Conservation (phyloP, 2,888 invertebrate genomes). For the Melieria crassipennis region DNA sequence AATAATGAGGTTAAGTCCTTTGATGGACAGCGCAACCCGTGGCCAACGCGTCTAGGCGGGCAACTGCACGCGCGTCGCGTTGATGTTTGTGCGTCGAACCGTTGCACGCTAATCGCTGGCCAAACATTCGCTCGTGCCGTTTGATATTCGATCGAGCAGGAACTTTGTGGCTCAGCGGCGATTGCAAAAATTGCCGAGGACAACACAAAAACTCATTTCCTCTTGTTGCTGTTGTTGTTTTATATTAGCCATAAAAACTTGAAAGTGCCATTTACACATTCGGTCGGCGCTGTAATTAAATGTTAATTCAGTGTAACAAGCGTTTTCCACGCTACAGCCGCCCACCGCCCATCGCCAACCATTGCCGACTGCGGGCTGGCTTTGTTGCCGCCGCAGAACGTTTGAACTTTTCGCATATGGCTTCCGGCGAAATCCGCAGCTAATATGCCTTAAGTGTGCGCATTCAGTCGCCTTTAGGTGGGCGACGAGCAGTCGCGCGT, state of each 20-base stretch:
- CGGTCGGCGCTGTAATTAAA: constrained; percentile 43
- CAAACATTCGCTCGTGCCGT: constrained; percentile 1
- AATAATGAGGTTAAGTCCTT: constrained; percentile 14
- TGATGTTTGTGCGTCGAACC: neutral
- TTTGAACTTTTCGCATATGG: constrained; percentile 17
- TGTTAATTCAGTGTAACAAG: constrained; percentile 47
- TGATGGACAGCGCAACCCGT: constrained; percentile 1
- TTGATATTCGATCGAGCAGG: constrained; percentile 18
- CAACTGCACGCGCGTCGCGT: neutral
- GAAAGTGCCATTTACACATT: constrained; percentile 36
- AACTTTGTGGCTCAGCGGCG: neutral
- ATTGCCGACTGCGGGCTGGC: neutral
- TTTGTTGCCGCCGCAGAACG: neutral
- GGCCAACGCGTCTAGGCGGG: no score
- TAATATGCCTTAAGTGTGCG: constrained; percentile 29
- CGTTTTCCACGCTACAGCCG: neutral
- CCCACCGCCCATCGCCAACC: neutral
- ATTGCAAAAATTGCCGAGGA: constrained; percentile 24
- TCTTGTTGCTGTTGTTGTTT: neutral
- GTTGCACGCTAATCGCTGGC: neutral
- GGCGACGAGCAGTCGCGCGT: neutral
- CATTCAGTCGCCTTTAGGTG: constrained; percentile 26
- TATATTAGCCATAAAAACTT: constrained; percentile 8
- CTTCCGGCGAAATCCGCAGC: constrained; percentile 17
- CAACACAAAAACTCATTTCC: neutral